Percentiles rank a stretch among this genome's conserved stretches.
Evolutionary conservation across 2,113 vertebrate genomes (phyloP).

Genomic region (Boulengeromyrus knoepffleri): DNA sequence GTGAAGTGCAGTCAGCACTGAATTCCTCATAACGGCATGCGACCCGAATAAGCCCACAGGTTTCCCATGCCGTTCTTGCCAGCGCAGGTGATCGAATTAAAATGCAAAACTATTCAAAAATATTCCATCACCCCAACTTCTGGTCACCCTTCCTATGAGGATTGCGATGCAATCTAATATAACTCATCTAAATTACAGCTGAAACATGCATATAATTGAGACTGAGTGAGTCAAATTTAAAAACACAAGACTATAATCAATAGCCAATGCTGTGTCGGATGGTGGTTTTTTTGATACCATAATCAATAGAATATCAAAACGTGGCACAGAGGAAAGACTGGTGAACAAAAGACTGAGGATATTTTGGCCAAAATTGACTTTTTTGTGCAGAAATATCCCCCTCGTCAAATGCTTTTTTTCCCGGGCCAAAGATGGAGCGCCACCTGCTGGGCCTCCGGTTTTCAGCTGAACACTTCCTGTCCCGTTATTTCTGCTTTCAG

Average conservation of each 20-base stretch:
- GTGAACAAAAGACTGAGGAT: not conserved
- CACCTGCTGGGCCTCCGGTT: not conserved
- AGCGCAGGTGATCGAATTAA: not conserved
- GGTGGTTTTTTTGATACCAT: not conserved
- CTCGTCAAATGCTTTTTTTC: not conserved
- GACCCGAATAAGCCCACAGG: not conserved
- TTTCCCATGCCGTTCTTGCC: not conserved
- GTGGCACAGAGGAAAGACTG: not conserved
- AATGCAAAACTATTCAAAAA: not conserved
- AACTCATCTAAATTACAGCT: not conserved
- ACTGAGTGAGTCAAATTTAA: not conserved
- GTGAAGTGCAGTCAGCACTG: not conserved
- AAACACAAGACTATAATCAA: not conserved
- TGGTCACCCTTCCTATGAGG: not conserved
- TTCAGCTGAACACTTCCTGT: not conserved
- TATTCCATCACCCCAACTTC: not conserved
- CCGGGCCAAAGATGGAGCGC: not conserved
- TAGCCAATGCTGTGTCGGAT: not conserved
- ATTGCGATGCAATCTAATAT: not conserved
- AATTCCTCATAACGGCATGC: not conserved
- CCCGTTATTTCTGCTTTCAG: not conserved
- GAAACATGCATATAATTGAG: not conserved
- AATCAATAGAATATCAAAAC: not conserved
- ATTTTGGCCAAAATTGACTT: not conserved
- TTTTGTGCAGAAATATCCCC: not conserved